These are phyloP conservation scores for Coremacera marginata DNA, from an alignment of 2,888 invertebrate species.

Conservation along the genomic window DNA sequence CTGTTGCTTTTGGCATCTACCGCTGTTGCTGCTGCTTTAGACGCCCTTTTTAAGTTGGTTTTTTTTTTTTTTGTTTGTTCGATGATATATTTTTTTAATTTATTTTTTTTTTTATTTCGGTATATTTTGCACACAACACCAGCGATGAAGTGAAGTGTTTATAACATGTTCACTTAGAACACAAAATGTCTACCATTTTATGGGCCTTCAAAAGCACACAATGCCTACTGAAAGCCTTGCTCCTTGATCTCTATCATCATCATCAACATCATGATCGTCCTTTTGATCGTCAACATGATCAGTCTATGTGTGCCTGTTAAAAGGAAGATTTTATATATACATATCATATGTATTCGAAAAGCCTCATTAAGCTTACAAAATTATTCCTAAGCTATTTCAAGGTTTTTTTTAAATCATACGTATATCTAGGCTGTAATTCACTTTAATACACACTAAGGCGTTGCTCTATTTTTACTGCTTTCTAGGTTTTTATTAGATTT, in stretches of 20 bases:
- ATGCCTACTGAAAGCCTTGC: background rate
- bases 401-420: background rate
- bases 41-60: slow-evolving; percentile 6
- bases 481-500: too few species aligned
- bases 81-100: background rate
- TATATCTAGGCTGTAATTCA: too few species aligned
- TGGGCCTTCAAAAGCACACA: background rate
- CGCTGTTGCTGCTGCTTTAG: slow-evolving; percentile 3
- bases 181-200: background rate
- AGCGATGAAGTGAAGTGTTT: slow-evolving; percentile 47
- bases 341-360: too few species aligned
- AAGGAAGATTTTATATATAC: too few species aligned
- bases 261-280: background rate
- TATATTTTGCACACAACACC: slow-evolving; percentile 13
- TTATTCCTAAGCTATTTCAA: background rate
- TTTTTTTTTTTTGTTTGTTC: background rate
- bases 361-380: background rate
- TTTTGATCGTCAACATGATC: background rate
- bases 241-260: background rate
- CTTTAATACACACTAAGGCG: too few species aligned
- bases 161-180: slow-evolving; percentile 39
- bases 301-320: background rate
- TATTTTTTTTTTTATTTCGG: background rate
- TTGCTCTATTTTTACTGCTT: too few species aligned
- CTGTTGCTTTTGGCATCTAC: background rate